Evolutionary conservation across 92 coral and sea anemone species (phyloP).

Genomic region (Micromussa lordhowensis): DNA sequence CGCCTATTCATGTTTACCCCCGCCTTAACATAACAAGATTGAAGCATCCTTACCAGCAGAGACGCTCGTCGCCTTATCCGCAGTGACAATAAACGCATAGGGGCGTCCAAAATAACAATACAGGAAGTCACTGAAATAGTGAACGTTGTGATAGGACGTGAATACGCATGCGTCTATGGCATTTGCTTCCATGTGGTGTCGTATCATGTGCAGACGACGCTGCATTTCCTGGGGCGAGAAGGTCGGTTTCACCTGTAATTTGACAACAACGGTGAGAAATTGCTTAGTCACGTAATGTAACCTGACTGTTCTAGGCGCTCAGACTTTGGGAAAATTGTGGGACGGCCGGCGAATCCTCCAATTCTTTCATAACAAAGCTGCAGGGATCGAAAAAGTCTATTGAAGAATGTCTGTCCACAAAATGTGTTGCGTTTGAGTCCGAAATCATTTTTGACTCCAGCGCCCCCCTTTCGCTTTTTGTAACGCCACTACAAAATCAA

Average conservation of each 20-base stretch:
- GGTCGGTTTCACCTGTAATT: conserved; percentile 76
- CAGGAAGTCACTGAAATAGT: conserved; percentile 84
- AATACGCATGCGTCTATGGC: conserved; percentile 92
- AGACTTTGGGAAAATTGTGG: too few species aligned
- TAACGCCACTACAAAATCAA: too few species aligned
- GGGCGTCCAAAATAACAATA: conserved; percentile 87
- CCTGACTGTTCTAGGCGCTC: not conserved
- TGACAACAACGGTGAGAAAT: not conserved
- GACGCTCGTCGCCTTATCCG: conserved; percentile 70
- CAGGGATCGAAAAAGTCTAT: too few species aligned
- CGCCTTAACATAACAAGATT: too few species aligned
- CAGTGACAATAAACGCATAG: conserved; percentile 82
- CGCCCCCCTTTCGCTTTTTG: too few species aligned
- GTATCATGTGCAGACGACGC: conserved; percentile 76
- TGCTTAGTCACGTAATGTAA: not conserved
- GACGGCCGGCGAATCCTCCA: too few species aligned
- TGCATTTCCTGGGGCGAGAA: conserved; percentile 88
- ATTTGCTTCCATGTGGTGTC: conserved; percentile 81
- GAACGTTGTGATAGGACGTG: conserved; percentile 87
- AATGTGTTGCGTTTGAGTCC: too few species aligned
- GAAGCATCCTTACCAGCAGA: conserved; percentile 82
- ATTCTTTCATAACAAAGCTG: too few species aligned
- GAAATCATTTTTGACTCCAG: too few species aligned
- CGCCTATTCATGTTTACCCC: too few species aligned
- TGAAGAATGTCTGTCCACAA: too few species aligned